Evolutionary conservation across 2,888 invertebrate genomes (phyloP), one percentile per base, ranked within the genome.

Genomic region (Drosophila trichaetosa): DNA sequence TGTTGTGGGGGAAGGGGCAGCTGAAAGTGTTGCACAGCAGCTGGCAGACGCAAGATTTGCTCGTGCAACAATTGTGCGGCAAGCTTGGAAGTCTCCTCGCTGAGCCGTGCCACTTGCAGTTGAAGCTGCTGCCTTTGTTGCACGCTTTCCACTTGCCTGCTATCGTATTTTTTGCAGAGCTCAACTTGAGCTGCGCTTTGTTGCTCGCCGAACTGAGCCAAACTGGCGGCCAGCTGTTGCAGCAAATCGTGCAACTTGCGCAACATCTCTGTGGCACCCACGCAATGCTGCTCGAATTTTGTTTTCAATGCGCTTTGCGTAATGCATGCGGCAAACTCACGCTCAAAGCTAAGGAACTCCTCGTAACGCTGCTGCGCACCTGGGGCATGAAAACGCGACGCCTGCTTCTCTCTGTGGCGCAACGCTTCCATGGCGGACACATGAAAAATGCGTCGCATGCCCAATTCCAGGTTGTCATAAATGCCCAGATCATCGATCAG

Each of bases 271-370:
- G 97, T 97, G 21, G 99, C 99, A 73, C 98, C 95, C 80, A 97
- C 96, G 81, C 98, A 97, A 94, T 99, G 99, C 91, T 99, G 98
- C 93, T 98, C 98, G 94, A 99, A 99, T 94, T 99, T 99, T 29
- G 99, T 99, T 93, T 97, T 96, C 4, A 99, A 98, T 16, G 99
- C 99, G 24, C 98, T 98, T 93, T 98, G 97, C 49, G 98, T 98
- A 91, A 99, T 98, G 94, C 99, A 99, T 93, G 98, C 98, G 94
- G 99, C 99, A 94, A 99, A 99, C 94, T 98, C 97, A 76, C 97
- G 95, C 94, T 99, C 99, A 93, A 99, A 99, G 94, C 98, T 97
- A 94, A 98, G 97, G 93, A 99, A 99, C 94, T 99, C 99, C 93
- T 98, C 97, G 92, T 98, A 97, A 40, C 99, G 96, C 76, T 96